Evolutionary conservation across 2,888 invertebrate genomes (phyloP).

Genomic region (Cryptosula pallasiana): DNA sequence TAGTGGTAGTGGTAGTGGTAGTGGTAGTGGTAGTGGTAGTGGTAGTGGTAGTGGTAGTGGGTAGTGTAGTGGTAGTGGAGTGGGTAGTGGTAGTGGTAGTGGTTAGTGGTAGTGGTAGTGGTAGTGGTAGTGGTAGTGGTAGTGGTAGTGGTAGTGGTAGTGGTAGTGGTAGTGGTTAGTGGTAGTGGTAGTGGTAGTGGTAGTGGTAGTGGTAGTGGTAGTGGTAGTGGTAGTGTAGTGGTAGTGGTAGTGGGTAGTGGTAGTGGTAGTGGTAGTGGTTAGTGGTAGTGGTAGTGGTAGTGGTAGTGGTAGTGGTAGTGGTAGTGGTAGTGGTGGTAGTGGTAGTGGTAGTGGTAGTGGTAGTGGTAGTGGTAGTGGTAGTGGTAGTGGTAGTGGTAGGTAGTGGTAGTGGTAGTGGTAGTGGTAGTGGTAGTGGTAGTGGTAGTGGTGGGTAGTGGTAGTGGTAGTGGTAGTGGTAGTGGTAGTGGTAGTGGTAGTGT

Average conservation of each 20-base stretch:
- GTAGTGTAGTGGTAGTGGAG: constrained; percentile 26
- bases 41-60: constrained; percentile 25
- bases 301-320: constrained; percentile 27
- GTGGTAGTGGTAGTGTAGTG: no score
- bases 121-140: constrained; percentile 27
- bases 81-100: no score
- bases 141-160: constrained; percentile 26
- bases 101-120: constrained; percentile 27
- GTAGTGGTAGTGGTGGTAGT: constrained; percentile 25
- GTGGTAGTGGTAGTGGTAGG: constrained; percentile 29
- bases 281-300: constrained; percentile 27
- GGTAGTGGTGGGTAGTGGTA: no score
- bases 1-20: constrained; percentile 26
- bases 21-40: constrained; percentile 17
- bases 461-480: constrained; percentile 29
- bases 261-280: no score
- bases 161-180: no score
- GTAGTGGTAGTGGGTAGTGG: no score
- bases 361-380: constrained; percentile 29
- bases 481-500: no score
- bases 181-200: constrained; percentile 27
- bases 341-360: constrained; percentile 26
- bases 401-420: constrained; percentile 30
- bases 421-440: constrained; percentile 28
- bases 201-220: constrained; percentile 27